Conservation (phyloP, 2,888 invertebrate species). For the Drosophila yooni region DNA sequence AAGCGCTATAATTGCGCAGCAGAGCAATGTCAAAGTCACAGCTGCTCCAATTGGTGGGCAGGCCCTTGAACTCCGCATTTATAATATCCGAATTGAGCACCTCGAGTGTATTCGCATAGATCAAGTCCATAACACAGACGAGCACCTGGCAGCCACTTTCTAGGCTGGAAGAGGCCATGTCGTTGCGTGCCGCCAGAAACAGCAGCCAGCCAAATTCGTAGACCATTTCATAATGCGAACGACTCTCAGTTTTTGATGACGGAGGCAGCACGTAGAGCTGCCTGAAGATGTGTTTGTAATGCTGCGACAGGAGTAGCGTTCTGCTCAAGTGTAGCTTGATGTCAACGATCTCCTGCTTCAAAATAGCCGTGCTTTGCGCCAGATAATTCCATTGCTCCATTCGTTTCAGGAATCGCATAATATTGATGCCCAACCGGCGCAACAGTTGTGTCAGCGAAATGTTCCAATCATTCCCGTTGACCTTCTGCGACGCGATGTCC, state of each 20-base stretch:
- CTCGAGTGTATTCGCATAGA: constrained; percentile 65
- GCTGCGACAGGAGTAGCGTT: constrained; percentile 37
- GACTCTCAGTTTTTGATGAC: constrained; percentile 16
- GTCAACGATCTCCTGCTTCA: constrained; percentile 48
- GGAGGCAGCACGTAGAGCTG: constrained; percentile 46
- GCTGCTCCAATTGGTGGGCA: constrained; percentile 54
- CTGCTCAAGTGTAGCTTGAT: constrained; percentile 49
- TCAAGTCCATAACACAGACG: constrained; percentile 59
- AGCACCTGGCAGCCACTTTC: constrained; percentile 59
- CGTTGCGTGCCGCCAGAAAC: constrained; percentile 61
- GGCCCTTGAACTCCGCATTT: constrained; percentile 42
- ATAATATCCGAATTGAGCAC: constrained; percentile 46
- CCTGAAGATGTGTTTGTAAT: constrained; percentile 60
- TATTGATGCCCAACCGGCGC: constrained; percentile 50
- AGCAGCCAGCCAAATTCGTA: constrained; percentile 69
- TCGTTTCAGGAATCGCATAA: constrained; percentile 46
- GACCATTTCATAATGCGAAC: constrained; percentile 45
- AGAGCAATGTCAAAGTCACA: constrained; percentile 32
- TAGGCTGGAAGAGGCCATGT: constrained; percentile 44
- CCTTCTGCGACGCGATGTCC: constrained; percentile 5
- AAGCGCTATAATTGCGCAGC: constrained; percentile 40
- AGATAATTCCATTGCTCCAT: constrained; percentile 65
- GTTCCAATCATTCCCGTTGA: constrained; percentile 56
- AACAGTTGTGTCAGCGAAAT: constrained; percentile 60
- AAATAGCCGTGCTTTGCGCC: constrained; percentile 30